A percentile compares a stretch with the other conserved stretches of the same genome.
Evolutionary conservation across 2,888 invertebrate species (phyloP).

Genomic region (Saturnia pavonia): DNA sequence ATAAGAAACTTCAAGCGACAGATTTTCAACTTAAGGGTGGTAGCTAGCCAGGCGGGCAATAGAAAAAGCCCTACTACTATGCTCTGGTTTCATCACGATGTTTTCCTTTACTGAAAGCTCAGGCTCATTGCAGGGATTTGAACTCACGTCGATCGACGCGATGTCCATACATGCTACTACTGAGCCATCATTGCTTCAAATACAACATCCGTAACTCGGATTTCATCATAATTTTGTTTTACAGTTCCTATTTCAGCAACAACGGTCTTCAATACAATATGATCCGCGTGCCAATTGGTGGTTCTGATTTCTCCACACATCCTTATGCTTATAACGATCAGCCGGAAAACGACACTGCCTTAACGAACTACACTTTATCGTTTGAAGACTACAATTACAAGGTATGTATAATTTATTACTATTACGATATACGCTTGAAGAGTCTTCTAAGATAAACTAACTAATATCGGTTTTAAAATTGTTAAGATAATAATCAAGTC

Average conservation of each 20-base stretch:
- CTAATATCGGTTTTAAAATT: no score
- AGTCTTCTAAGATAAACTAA: not conserved
- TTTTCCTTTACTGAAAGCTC: no score
- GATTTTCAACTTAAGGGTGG: no score
- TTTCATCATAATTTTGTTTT: constrained; percentile 43
- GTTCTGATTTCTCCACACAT: constrained; percentile 90
- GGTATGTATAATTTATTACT: constrained; percentile 51
- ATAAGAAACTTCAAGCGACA: no score
- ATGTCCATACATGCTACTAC: no score
- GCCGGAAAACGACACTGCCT: constrained; percentile 73
- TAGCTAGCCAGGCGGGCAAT: no score
- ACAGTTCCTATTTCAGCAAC: constrained; percentile 86
- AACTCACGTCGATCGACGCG: no score
- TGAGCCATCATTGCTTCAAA: no score
- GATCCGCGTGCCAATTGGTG: constrained; percentile 86
- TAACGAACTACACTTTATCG: constrained; percentile 84
- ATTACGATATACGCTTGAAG: not conserved
- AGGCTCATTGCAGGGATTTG: no score
- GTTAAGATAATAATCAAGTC: no score
- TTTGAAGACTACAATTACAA: constrained; percentile 86
- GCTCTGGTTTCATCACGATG: no score
- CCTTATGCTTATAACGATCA: constrained; percentile 88
- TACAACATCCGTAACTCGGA: not conserved
- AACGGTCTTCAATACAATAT: constrained; percentile 88
- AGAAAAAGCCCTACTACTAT: no score